Base-by-base conservation (phyloP, 2,888 invertebrate species). In the Lypha dubia region DNA sequence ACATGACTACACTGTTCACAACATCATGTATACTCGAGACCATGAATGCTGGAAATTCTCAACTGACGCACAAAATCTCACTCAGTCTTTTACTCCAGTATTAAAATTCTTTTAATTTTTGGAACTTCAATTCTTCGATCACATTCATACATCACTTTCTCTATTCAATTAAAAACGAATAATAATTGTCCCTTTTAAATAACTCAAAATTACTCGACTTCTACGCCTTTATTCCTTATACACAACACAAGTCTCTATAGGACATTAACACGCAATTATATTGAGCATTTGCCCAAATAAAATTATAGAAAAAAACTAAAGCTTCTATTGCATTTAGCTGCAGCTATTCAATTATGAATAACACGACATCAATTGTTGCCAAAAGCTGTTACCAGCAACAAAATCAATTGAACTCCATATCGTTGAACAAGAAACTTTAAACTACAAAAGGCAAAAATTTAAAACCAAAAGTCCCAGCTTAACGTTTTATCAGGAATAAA, bases 181-280 rank as follows among this genome's bases (percentile, higher is more conserved):
- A n/a, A n/a, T n/a, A n/a, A 35, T 8, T 35, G 3, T 35, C 7
- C 35, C 8, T 35, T 35, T 4, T 5, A 28, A 28, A 28, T 5
- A 4, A 28, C 28, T 28, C 28, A 28, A 51, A 11, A 11, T 51
- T 1, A 51, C 9, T 22, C 11, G 4, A 3, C 20, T 13, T 13
- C 79, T 15, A 79, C 79, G 70, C 38, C 70, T 22, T 46, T 83
- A 41, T 44, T 74, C 49, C 5, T n/a, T 24, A 7, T 15, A 4
- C 62, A 63, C 22, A 41, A 56, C 28, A 79, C 56, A 70, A 63
- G 38, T 82, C 75, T 71, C 80, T 28, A 80, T 83, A 67, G 80
- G 83, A 86, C 76, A 81, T 80, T 83, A 76, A 81, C 83, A 83
- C 77, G 83, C 76, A 83, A 80, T 83, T 86, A 79, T 77, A 68